phyloP scores from a whole-genome alignment of 2,797 vertebrate species.

The Hyperoplus lanceolatus region DNA sequence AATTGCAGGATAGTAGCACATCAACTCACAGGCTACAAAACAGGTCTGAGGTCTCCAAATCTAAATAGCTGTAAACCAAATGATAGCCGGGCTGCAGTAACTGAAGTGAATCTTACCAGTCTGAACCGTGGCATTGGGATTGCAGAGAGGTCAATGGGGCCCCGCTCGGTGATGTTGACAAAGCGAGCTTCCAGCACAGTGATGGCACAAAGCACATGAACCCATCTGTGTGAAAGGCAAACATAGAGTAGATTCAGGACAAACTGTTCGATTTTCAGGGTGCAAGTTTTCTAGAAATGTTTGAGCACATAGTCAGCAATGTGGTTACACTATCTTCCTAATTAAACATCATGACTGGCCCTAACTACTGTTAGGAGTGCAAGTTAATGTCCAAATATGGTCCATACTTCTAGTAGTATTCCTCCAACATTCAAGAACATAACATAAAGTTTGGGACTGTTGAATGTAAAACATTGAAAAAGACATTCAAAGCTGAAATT shows the following conservation, averaged over 20 bases:
- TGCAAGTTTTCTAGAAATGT: slow-evolving; percentile 2
- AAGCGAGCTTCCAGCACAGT: slow-evolving; percentile 96
- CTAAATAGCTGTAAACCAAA: not conserved
- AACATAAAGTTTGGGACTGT: not conserved
- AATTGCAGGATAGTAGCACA: not conserved
- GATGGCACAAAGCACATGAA: slow-evolving; percentile 97
- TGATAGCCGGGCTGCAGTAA: not conserved
- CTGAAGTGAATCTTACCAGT: slow-evolving; percentile 84
- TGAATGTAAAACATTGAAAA: not conserved
- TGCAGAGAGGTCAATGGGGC: slow-evolving; percentile 94
- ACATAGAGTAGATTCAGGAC: slow-evolving; percentile 29
- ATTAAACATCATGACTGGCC: not conserved
- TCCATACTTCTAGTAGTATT: not conserved
- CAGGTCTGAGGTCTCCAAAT: not conserved
- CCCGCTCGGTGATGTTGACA: slow-evolving; percentile 93
- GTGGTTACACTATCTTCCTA: not conserved
- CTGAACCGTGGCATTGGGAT: slow-evolving; percentile 94
- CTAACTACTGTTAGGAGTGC: not conserved
- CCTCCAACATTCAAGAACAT: not conserved
- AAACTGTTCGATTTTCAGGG: slow-evolving; percentile 30
- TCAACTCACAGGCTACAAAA: not conserved
- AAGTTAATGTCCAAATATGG: not conserved
- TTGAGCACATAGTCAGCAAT: not conserved
- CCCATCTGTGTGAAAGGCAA: slow-evolving; percentile 89
- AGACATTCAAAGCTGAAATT: not conserved